Evolutionary conservation across 2,113 vertebrate genomes (phyloP).

Genomic region (Nyctereutes procyonoides): DNA sequence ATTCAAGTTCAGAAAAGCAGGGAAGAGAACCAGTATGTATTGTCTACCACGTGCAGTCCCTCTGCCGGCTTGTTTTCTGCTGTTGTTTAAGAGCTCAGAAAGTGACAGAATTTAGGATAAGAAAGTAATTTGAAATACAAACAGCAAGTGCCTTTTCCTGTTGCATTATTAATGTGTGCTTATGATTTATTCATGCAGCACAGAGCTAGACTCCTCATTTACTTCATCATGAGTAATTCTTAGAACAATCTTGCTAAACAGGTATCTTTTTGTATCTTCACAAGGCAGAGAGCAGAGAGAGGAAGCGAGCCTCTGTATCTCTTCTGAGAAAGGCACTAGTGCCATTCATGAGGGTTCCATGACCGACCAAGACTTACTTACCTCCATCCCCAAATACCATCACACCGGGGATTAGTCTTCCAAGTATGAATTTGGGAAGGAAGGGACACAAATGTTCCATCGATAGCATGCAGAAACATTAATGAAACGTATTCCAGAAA

Average conservation of each 20-base stretch:
- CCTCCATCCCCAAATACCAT: neutral
- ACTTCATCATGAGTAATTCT: neutral
- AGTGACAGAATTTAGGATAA: neutral
- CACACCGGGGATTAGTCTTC: neutral
- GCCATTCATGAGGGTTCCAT: neutral
- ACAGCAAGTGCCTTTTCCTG: neutral
- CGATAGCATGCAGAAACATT: neutral
- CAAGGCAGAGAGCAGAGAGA: neutral
- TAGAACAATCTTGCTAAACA: neutral
- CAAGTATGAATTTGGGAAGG: neutral
- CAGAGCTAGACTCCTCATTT: neutral
- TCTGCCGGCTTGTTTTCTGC: neutral
- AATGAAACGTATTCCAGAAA: neutral
- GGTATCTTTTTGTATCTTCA: neutral
- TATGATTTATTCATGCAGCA: neutral
- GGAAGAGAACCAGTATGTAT: neutral
- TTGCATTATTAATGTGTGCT: neutral
- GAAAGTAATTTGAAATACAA: neutral
- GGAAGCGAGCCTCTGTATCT: neutral
- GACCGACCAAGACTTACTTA: neutral
- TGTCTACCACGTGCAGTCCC: fast-evolving
- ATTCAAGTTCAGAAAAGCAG: neutral
- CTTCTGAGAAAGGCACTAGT: neutral
- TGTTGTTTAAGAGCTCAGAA: neutral
- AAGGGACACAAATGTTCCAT: neutral